Evolutionary conservation across 2,888 invertebrate genomes (phyloP).

Genomic region (Muscina levida): DNA sequence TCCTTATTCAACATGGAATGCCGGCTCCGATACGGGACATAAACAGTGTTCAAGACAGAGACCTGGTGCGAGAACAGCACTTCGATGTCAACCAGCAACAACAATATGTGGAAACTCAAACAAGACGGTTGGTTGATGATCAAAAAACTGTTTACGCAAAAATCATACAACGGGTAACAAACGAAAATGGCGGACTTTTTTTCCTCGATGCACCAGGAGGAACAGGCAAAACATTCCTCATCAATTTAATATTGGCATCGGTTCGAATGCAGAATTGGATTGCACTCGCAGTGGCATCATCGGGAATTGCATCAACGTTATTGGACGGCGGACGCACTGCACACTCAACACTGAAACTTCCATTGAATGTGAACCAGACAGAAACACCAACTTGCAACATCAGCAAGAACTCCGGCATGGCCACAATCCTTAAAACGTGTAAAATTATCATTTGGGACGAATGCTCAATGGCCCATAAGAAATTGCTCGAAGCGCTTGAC

Average conservation of each 20-base stretch:
- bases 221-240: too few species aligned
- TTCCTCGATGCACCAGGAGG: constrained; percentile 15
- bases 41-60: constrained; percentile 39
- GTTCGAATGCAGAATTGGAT: constrained; percentile 49
- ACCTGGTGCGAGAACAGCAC: constrained; percentile 38
- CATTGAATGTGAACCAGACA: constrained; percentile 68
- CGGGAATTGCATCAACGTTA: constrained; percentile 68
- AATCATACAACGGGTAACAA: constrained; percentile 21
- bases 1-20: constrained; percentile 13
- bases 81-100: constrained; percentile 8
- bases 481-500: too few species aligned
- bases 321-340: constrained; percentile 68
- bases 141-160: background rate
- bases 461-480: too few species aligned
- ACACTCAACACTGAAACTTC: constrained; percentile 51
- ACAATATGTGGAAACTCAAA: constrained; percentile 48
- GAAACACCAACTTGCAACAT: constrained; percentile 60
- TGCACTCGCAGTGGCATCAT: constrained; percentile 66
- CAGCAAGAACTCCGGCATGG: constrained; percentile 26
- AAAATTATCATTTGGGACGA: too few species aligned
- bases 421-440: constrained; percentile 28
- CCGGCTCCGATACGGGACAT: background rate
- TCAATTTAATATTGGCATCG: constrained; percentile 44
- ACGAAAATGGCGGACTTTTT: constrained; percentile 35
- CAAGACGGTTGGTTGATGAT: background rate